A percentile compares a stretch with the other conserved stretches of the same genome.
These are phyloP conservation scores for Rhynchonycteris naso DNA, from an alignment of 2,797 vertebrate genomes.

Conservation along the genomic window DNA sequence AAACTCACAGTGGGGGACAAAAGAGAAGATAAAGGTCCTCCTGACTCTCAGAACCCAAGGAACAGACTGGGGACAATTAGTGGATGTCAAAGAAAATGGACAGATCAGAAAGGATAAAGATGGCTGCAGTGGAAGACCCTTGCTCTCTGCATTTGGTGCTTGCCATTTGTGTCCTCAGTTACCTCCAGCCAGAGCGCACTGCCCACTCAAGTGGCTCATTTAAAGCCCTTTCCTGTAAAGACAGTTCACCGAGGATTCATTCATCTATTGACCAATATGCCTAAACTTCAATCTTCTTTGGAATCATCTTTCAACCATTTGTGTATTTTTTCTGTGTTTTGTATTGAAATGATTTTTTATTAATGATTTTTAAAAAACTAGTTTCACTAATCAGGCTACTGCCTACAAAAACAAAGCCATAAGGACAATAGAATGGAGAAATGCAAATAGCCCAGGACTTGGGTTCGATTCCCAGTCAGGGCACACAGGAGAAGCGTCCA, in stretches of 20 bases:
- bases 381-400: neutral
- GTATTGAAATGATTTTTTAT: neutral
- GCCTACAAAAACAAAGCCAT: neutral
- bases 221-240: neutral
- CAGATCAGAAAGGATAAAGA: neutral
- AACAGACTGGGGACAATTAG: neutral
- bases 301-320: neutral
- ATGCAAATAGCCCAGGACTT: neutral
- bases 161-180: neutral
- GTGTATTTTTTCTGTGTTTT: neutral
- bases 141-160: neutral
- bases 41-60: neutral
- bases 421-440: neutral
- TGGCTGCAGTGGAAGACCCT: neutral
- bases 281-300: neutral
- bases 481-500: too few species aligned
- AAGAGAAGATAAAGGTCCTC: neutral
- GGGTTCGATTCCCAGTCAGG: too few species aligned
- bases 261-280: too few species aligned
- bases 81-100: neutral
- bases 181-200: neutral
- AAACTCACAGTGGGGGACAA: neutral
- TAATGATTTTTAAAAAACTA: neutral
- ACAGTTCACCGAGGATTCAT: neutral
- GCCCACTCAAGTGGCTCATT: neutral